A percentile compares a stretch with the other conserved stretches of the same genome.
Conservation (phyloP, 2,888 invertebrate species). For the Hololepta plana region DNA sequence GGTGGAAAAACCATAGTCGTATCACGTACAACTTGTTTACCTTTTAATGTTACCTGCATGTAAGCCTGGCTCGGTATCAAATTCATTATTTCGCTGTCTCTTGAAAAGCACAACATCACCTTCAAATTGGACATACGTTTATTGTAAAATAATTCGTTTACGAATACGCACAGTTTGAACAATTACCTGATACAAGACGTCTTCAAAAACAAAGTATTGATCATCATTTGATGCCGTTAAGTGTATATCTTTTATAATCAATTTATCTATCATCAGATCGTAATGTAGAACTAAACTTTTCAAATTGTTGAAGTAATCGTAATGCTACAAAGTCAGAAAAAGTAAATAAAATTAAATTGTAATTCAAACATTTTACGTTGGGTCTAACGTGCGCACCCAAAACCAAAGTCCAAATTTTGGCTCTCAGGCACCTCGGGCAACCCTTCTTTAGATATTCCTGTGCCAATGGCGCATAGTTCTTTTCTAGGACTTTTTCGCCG, state of each 20-base stretch:
- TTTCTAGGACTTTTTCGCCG: constrained; percentile 60
- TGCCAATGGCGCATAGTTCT: constrained; percentile 71
- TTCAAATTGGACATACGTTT: constrained; percentile 16
- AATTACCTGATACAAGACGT: constrained; percentile 73
- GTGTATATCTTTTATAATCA: constrained; percentile 91
- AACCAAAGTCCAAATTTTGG: constrained; percentile 72
- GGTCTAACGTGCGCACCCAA: constrained; percentile 59
- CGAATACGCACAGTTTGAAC: constrained; percentile 1
- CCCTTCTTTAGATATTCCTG: constrained; percentile 83
- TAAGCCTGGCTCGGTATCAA: constrained; percentile 49
- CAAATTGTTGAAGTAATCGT: constrained; percentile 58
- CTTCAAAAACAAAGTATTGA: constrained; percentile 96
- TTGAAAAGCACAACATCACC: constrained; percentile 79
- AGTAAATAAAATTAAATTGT: constrained; percentile 2
- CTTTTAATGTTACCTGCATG: constrained; percentile 56
- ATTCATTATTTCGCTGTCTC: constrained; percentile 65
- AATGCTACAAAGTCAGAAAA: constrained; percentile 35
- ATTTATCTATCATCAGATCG: constrained; percentile 83
- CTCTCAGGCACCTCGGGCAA: constrained; percentile 60
- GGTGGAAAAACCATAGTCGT: constrained; percentile 73
- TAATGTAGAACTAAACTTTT: constrained; percentile 70
- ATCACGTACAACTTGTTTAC: constrained; percentile 46
- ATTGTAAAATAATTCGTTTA: constrained; percentile 3
- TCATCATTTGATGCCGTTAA: constrained; percentile 93
- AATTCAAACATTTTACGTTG: constrained; percentile 30